phyloP scores from a whole-genome alignment of 2,888 invertebrate species.

The Herminia tarsipennalis region DNA sequence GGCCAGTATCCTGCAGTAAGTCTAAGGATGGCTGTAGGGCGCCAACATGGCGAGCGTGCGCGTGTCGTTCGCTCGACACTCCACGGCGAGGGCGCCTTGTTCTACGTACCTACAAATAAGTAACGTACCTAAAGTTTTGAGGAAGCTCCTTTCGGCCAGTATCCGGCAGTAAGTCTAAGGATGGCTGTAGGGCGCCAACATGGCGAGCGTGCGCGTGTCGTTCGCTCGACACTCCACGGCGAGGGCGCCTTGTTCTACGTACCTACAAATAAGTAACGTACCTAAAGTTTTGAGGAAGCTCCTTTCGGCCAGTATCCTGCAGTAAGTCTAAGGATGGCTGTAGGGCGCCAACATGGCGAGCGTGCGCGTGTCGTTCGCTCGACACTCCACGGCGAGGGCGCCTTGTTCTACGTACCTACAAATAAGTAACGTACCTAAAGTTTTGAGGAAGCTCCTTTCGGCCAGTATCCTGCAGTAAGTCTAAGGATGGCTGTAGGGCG shows the following conservation, averaged over 20 bases:
- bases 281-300: conserved; percentile 93
- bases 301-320: conserved; percentile 94
- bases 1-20: conserved; percentile 92
- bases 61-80: conserved; percentile 92
- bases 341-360: conserved; percentile 89
- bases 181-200: conserved; percentile 92
- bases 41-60: conserved; percentile 85
- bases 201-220: conserved; percentile 87
- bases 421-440: too few species aligned
- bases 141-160: conserved; percentile 95
- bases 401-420: conserved; percentile 99
- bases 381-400: conserved; percentile 97
- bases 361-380: conserved; percentile 88
- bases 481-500: conserved; percentile 90
- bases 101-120: too few species aligned
- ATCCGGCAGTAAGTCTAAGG: conserved; percentile 91
- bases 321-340: conserved; percentile 91
- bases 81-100: conserved; percentile 98
- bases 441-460: conserved; percentile 95
- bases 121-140: conserved; percentile 88
- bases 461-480: conserved; percentile 93
- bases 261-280: conserved; percentile 43
- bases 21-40: conserved; percentile 91
- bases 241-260: conserved; percentile 98
- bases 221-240: conserved; percentile 96